Evolutionary conservation across 1,140 invertebrate genomes (phyloP), one percentile per base, ranked within the genome.

Genomic region (Grapholita molesta): DNA sequence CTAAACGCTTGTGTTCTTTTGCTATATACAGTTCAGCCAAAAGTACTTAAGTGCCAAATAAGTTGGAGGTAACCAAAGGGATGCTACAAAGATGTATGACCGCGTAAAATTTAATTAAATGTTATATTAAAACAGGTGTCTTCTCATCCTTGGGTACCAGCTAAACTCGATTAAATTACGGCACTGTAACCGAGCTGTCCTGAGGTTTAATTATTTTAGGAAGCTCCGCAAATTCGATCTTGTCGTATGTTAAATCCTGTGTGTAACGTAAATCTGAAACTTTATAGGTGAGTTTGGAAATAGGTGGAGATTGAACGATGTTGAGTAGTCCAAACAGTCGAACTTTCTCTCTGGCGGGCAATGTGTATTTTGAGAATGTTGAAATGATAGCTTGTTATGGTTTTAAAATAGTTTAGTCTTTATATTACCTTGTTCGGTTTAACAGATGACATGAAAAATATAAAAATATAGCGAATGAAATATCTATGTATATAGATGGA

Each of bases 141-240:
- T 6, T 38, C 12, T 38, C 35, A 15, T 38, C 64, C 66, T 71
- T 70, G 75, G 69, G 74, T 70, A 70, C 53, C 42, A 48, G 42
- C 42, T 48, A 2, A 48, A 21, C 42, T 21, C n/a, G 42, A 48
- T 48, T 48, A 18, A 48, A 48, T 48, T 48, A 48, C 42, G 42
- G 5, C 42, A 21, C 18, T 48, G 42, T 48, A 48, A 48, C 42
- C 42, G 42, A 48, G 42, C 42, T 48, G 42, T 48, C 42, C 42
- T 48, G 42, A 48, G 42, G 42, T 48, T 48, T 48, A 48, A 48
- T 48, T 48, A 48, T 48, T 48, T 48, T 48, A 48, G 42, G 42
- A 48, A 48, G 42, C 18, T 48, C 6, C 15, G 42, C 7, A 48
- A 21, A 48, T 48, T 48, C 15, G 18, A 48, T 48, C 18, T 48